Evolutionary conservation across 2,888 invertebrate genomes (phyloP).

Genomic region (Agrochola litura): DNA sequence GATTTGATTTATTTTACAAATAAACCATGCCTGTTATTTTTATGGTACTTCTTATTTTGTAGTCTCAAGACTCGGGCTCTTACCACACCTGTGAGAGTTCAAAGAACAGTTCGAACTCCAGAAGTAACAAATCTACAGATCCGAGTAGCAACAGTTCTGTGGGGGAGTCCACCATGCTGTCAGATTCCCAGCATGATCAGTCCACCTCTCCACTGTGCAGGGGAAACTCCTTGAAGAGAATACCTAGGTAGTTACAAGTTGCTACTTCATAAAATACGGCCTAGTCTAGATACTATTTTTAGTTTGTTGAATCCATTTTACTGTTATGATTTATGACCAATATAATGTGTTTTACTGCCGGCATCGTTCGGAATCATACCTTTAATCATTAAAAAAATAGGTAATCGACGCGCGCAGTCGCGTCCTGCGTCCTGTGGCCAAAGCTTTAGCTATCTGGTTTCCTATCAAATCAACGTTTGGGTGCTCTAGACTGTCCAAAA

Average conservation of each 20-base stretch:
- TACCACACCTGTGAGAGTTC: slow-evolving; percentile 89
- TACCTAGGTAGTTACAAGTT: slow-evolving; percentile 82
- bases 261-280: background rate
- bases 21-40: background rate
- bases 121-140: slow-evolving; percentile 85
- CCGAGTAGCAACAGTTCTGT: slow-evolving; percentile 86
- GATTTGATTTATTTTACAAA: background rate
- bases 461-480: too few relatives aligned
- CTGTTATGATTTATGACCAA: background rate
- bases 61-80: slow-evolving; percentile 85
- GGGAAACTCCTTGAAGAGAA: slow-evolving; percentile 86
- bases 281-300: background rate
- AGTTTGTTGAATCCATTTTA: background rate
- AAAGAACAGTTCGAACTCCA: slow-evolving; percentile 81
- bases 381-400: background rate
- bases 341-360: background rate
- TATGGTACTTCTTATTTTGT: slow-evolving; percentile 47
- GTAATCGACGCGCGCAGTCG: background rate
- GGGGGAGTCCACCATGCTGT: slow-evolving; percentile 85
- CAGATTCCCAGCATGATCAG: slow-evolving; percentile 89
- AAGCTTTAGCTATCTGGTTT: too few relatives aligned
- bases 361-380: too few relatives aligned
- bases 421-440: background rate
- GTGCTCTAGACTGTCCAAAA: too few relatives aligned
- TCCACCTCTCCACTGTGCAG: slow-evolving; percentile 91